Evolutionary conservation across 2,113 vertebrate genomes (phyloP), one percentile per base, ranked within the genome.

Genomic region (Menidia beryllina): DNA sequence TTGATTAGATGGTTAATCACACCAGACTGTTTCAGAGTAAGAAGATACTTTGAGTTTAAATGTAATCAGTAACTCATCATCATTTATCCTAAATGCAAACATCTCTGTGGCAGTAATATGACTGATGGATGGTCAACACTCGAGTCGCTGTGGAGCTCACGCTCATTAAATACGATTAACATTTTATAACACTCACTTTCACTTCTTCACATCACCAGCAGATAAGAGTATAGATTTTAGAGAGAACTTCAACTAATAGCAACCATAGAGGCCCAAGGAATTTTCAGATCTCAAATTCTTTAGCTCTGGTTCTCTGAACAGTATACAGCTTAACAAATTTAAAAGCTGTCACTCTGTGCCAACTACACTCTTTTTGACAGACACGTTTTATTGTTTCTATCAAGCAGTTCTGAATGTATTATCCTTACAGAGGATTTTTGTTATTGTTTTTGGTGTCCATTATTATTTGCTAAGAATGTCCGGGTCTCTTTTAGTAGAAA

Each of bases 101-200:
- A 85, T 81, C 60, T 72, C 69, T 45, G 64, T 55, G 69, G 70
- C 81, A 77, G 73, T 72, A 77, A 82, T 81, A 72, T 75, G 75
- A 77, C 53, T 79, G 81, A 84, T 81, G 43, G 73, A 81, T 51
- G 59, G 77, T 81, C 77, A 69, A 65, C 67, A 50, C 69, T 78
- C 61, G 19, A 51, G 66, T 75, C 62, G 23, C 81, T 36, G 55
- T 75, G 34, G 55, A 83, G 77, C 69, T 79, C 53, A 1, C 49
- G 49, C 52, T 88, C 79, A 87, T 90, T 87, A 88, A 85, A 84
- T 77, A 64, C 77, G 73, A 90, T 89, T 81, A 86, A 86, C 79
- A 82, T 86, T 90, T 87, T 81, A 88, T 85, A 84, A 84, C 80
- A 83, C 84, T 82, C 66, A 50, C 75, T 70, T 61, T 82, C 75